Conservation (phyloP, 2,888 invertebrate genomes). For the Diarsia rubi region DNA sequence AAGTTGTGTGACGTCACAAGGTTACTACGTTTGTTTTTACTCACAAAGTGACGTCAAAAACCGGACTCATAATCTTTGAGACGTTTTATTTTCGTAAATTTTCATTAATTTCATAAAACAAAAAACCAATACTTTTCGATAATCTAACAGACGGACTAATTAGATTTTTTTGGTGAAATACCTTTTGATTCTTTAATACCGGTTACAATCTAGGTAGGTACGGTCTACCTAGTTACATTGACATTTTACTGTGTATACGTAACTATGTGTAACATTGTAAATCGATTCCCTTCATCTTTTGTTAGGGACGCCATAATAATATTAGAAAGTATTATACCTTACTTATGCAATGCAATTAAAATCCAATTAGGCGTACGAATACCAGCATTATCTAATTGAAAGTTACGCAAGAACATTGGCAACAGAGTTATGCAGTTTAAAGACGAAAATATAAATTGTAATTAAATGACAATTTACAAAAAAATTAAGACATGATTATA, state of each 20-base stretch:
- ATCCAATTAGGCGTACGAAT: slow-evolving; percentile 24
- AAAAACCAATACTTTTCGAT: too few relatives aligned
- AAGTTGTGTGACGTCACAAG: too few relatives aligned
- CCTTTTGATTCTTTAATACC: too few relatives aligned
- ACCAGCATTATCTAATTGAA: slow-evolving; percentile 26
- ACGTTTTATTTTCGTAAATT: too few relatives aligned
- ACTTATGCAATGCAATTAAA: slow-evolving; percentile 31
- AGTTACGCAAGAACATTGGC: slow-evolving; percentile 8
- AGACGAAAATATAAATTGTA: neutral
- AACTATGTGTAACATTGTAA: neutral
- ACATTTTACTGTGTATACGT: neutral
- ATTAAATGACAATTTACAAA: neutral
- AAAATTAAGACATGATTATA: neutral
- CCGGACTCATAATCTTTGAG: too few relatives aligned
- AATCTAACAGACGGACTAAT: too few relatives aligned
- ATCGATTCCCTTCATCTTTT: neutral
- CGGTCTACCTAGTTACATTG: neutral
- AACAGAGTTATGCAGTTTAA: neutral
- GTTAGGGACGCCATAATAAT: slow-evolving; percentile 6
- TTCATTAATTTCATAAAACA: too few relatives aligned
- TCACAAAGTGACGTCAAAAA: too few relatives aligned
- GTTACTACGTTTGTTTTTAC: too few relatives aligned
- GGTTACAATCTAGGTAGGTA: neutral
- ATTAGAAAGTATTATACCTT: slow-evolving; percentile 22
- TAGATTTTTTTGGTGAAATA: too few relatives aligned